phyloP scores from a whole-genome alignment of 2,888 invertebrate genomes.

The Cetonia aurata region DNA sequence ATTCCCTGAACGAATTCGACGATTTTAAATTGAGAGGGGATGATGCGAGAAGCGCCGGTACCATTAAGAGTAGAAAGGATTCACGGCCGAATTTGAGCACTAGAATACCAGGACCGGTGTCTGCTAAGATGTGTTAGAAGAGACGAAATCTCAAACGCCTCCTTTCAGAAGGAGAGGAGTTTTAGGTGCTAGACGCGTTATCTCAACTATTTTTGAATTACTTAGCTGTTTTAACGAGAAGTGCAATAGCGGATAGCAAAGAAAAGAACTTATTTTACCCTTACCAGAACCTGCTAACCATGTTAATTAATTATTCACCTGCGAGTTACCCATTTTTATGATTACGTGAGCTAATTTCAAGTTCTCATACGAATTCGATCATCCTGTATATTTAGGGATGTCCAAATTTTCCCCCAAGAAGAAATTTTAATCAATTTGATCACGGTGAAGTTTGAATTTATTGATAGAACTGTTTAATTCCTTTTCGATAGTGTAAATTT shows the following conservation, averaged over 20 bases:
- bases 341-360: background rate
- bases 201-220: background rate
- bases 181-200: constrained; percentile 20
- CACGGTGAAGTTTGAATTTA: too few relatives aligned
- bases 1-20: constrained; percentile 73
- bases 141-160: background rate
- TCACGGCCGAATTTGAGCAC: constrained; percentile 67
- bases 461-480: too few relatives aligned
- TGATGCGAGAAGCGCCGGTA: constrained; percentile 52
- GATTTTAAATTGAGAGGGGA: constrained; percentile 63
- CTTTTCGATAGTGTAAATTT: constrained; percentile 8
- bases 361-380: background rate
- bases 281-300: background rate
- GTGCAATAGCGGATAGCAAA: constrained; percentile 7
- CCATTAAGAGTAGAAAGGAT: constrained; percentile 68
- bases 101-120: constrained; percentile 69
- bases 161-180: background rate
- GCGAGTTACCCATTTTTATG: constrained; percentile 30
- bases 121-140: constrained; percentile 33
- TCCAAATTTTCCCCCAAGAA: too few relatives aligned
- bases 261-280: background rate
- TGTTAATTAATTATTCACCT: background rate
- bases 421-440: too few relatives aligned
- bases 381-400: too few relatives aligned
- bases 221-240: constrained; percentile 6